Percentiles rank a stretch among this genome's conserved stretches.
phyloP scores from a whole-genome alignment of 2,888 invertebrate species.

The Hypomecis punctinalis region DNA sequence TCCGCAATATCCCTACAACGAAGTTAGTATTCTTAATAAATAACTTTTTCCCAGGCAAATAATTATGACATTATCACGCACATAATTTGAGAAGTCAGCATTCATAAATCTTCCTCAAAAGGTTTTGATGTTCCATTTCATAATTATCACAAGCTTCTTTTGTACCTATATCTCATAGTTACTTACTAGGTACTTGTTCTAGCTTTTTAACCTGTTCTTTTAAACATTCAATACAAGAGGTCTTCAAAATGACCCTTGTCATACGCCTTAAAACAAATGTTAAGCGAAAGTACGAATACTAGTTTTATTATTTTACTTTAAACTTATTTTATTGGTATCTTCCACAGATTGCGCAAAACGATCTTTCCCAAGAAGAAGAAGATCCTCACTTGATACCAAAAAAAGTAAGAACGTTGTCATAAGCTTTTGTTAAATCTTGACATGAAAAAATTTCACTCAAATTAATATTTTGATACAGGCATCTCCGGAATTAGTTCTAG shows the following conservation, averaged over 20 bases:
- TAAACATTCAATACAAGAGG: too few species aligned
- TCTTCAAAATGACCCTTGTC: too few species aligned
- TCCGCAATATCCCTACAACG: conserved; percentile 56
- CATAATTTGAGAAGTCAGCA: too few species aligned
- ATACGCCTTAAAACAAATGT: too few species aligned
- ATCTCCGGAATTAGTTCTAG: conserved; percentile 62
- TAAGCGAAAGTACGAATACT: background rate
- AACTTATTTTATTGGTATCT: background rate
- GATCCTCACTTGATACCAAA: conserved; percentile 21
- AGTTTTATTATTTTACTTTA: background rate
- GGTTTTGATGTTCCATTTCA: too few species aligned
- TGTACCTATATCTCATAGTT: too few species aligned
- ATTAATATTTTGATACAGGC: conserved; percentile 52
- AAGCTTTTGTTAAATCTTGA: background rate
- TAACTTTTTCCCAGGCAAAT: too few species aligned
- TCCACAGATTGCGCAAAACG: conserved; percentile 10
- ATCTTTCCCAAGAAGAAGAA: background rate
- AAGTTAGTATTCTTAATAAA: conserved; percentile 48
- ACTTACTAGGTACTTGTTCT: too few species aligned
- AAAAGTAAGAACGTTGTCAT: conserved; percentile 12
- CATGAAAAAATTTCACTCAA: background rate
- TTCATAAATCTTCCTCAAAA: too few species aligned
- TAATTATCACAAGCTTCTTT: too few species aligned
- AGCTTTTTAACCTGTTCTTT: too few species aligned
- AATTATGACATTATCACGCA: too few species aligned